Base-by-base conservation (phyloP, 2,888 invertebrate species). In the Muscina levida region DNA sequence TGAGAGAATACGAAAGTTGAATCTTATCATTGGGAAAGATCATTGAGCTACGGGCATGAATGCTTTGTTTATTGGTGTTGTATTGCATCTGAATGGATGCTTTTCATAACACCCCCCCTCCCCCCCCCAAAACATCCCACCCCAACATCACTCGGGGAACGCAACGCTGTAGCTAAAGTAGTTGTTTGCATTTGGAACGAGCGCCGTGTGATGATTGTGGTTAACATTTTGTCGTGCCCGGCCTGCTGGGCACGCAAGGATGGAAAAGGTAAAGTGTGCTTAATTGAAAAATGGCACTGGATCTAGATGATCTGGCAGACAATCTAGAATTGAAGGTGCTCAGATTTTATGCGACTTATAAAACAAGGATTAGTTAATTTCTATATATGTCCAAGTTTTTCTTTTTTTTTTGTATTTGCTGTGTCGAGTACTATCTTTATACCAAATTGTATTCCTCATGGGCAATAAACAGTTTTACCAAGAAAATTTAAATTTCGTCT, bases 11-110 rank as follows among this genome's bases (percentile, higher is more conserved):
- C 31, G 8, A 31, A 62, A 42, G 62, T 62, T 62, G 62, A 42
- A 62, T 62, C 62, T 62, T 62, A 62, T 62, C 62, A 62, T 62
- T 62, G 62, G 62, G 42, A 59, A 62, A 62, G 62, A 62, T 62
- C 62, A 42, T 62, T 62, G 62, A 62, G 62, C 62, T 22, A 62
- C 42, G 37, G 62, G 42, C 62, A 62, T 62, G 39, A 62, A 42
- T 62, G 62, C 62, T 62, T 62, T 62, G 62, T 62, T 62, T 62
- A 62, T 62, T 62, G 62, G 22, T 42, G 19, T 62, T 62, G 62
- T 62, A 62, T 62, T 62, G 62, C 62, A 62, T 39, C 62, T 62
- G 62, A 62, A 62, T 62, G 62, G 62, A 62, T 62, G 39, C 62
- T 42, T 31, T 62, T 42, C 62, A 62, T 62, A 59, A 39, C 31